phyloP scores from a whole-genome alignment of 2,888 invertebrate genomes.

The Drosophila aldrichi region DNA sequence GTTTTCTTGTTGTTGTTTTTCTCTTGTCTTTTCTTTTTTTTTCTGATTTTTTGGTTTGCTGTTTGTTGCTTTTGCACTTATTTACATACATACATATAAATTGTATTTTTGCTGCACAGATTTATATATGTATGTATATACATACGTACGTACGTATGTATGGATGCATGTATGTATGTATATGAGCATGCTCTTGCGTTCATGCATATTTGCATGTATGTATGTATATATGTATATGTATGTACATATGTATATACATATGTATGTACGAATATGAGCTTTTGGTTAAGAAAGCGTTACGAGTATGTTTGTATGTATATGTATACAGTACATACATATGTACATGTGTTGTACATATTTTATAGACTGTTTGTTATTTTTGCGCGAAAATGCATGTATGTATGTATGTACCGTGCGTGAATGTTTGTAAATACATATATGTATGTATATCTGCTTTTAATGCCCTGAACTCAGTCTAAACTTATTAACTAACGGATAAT shows the following conservation, averaged over 20 bases:
- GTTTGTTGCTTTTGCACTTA: slow-evolving; percentile 38
- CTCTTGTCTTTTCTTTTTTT: slow-evolving; percentile 7
- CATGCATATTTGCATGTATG: neutral
- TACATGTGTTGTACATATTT: neutral
- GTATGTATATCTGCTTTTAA: neutral
- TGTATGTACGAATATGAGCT: neutral
- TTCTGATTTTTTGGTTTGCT: slow-evolving; percentile 7
- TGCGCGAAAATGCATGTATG: neutral
- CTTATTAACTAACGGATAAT: neutral
- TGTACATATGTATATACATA: neutral
- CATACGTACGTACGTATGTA: no score
- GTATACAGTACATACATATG: no score
- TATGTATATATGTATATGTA: neutral
- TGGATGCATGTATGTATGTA: neutral
- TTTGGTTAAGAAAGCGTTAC: no score
- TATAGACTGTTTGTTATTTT: slow-evolving; percentile 1
- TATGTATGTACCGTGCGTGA: neutral
- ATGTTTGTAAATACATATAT: neutral
- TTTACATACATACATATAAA: slow-evolving; percentile 5
- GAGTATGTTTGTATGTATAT: no score
- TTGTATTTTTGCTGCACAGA: neutral
- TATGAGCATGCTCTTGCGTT: neutral
- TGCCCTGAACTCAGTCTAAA: neutral
- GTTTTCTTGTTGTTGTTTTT: slow-evolving; percentile 36
- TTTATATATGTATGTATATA: neutral